Evolutionary conservation across 2,888 invertebrate species (phyloP).

Genomic region (Drosophila neonasuta): DNA sequence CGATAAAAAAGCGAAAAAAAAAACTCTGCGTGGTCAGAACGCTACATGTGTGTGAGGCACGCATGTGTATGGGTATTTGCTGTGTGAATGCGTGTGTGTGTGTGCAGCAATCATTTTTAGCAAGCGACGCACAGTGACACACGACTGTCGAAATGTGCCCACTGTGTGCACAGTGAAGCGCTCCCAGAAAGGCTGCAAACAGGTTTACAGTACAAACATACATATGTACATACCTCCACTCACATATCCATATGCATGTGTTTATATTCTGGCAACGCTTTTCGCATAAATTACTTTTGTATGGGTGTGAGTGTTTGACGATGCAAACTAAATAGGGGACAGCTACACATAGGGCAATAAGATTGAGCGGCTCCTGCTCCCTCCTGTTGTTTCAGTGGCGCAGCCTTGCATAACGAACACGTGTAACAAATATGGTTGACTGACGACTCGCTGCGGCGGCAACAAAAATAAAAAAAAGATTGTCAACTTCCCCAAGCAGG

Average conservation of each 20-base stretch:
- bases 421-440: conserved; percentile 76
- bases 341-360: conserved; percentile 53
- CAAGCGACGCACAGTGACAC: conserved; percentile 63
- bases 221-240: neutral
- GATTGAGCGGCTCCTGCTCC: conserved; percentile 52
- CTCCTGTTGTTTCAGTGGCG: conserved; percentile 41
- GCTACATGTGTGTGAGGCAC: conserved; percentile 29
- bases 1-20: conserved; percentile 34
- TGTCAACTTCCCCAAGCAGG: conserved; percentile 54
- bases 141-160: conserved; percentile 36
- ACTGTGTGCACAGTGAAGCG: conserved; percentile 42
- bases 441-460: conserved; percentile 44
- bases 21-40: conserved; percentile 66
- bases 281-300: conserved; percentile 69
- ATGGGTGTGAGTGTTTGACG: neutral
- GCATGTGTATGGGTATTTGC: conserved; percentile 14
- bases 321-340: conserved; percentile 25
- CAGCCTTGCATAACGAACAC: conserved; percentile 78
- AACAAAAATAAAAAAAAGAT: conserved; percentile 42
- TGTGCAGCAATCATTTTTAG: conserved; percentile 69
- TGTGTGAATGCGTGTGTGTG: conserved; percentile 24
- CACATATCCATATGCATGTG: conserved; percentile 26
- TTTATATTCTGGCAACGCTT: conserved; percentile 75
- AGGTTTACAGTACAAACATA: conserved; percentile 42
- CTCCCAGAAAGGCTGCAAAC: conserved; percentile 53